phyloP scores from a whole-genome alignment of 2,113 vertebrate genomes.

The Pangasianodon hypophthalmus region DNA sequence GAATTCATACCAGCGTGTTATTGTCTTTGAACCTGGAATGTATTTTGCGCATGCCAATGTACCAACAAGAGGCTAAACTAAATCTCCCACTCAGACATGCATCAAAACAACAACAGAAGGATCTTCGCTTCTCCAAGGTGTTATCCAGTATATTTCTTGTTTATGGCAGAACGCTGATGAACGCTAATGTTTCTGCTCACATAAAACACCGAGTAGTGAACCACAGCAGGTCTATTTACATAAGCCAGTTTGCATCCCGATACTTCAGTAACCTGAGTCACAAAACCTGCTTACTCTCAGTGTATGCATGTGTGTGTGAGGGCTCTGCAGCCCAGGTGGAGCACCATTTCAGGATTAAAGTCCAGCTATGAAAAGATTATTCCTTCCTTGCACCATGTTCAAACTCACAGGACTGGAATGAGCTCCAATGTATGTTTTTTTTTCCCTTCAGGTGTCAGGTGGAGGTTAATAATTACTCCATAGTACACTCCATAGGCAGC shows the following conservation, averaged over 20 bases:
- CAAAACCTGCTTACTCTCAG: conserved; percentile 3
- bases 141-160: neutral
- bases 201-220: neutral
- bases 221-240: conserved; percentile 33
- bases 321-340: neutral
- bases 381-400: neutral
- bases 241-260: conserved; percentile 23
- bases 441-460: conserved; percentile 28
- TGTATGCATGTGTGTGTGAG: neutral
- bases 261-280: conserved; percentile 28
- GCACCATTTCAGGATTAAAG: conserved; percentile 35
- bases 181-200: neutral
- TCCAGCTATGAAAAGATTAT: conserved; percentile 12
- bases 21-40: neutral
- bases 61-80: conserved; percentile 8
- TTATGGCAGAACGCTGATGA: neutral
- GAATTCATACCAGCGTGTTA: neutral
- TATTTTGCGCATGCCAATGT: conserved; percentile 7
- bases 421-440: neutral
- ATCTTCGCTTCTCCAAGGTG: neutral
- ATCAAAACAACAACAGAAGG: neutral
- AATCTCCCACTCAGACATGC: neutral
- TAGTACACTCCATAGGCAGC: neutral
- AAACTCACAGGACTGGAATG: neutral
- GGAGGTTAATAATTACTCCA: conserved; percentile 17